These are phyloP conservation scores for Clavelina lepadiformis DNA, from an alignment of 23 tunicate genomes.

Conservation along the genomic window DNA sequence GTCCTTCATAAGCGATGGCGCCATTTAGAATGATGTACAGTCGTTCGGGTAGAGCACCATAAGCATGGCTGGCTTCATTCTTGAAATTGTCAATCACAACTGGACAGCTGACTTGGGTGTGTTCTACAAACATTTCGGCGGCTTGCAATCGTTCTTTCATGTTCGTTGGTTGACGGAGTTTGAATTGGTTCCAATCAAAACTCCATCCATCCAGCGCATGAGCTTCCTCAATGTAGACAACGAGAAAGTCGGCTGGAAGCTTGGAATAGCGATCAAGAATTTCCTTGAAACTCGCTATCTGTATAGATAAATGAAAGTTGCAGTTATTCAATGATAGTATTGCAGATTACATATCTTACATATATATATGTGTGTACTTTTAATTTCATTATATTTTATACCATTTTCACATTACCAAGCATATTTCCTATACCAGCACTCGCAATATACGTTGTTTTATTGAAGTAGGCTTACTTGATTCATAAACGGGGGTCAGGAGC, in stretches of 20 bases:
- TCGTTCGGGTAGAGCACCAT: slow-evolving; percentile 56
- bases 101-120: slow-evolving; percentile 23
- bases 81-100: slow-evolving; percentile 29
- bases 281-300: slow-evolving; percentile 23
- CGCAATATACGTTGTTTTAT: too few relatives aligned
- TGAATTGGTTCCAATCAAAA: slow-evolving; percentile 15
- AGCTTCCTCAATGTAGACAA: slow-evolving; percentile 49
- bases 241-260: slow-evolving; percentile 35
- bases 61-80: slow-evolving; percentile 42
- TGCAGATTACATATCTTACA: too few relatives aligned
- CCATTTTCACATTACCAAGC: too few relatives aligned
- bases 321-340: too few relatives aligned
- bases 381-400: too few relatives aligned
- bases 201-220: slow-evolving; percentile 38
- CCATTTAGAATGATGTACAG: slow-evolving; percentile 30
- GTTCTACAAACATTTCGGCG: slow-evolving; percentile 23
- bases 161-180: slow-evolving; percentile 8
- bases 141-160: slow-evolving; percentile 21
- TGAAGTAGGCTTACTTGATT: slow-evolving; percentile 9
- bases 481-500: slow-evolving; percentile 56
- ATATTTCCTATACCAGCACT: too few relatives aligned
- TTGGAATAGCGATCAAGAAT: slow-evolving; percentile 21
- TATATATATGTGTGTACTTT: too few relatives aligned
- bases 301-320: not conserved
- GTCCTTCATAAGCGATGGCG: slow-evolving; percentile 20